These are phyloP conservation scores for Lethenteron reissneri DNA, from an alignment of 2,113 vertebrate genomes.

Conservation along the genomic window DNA sequence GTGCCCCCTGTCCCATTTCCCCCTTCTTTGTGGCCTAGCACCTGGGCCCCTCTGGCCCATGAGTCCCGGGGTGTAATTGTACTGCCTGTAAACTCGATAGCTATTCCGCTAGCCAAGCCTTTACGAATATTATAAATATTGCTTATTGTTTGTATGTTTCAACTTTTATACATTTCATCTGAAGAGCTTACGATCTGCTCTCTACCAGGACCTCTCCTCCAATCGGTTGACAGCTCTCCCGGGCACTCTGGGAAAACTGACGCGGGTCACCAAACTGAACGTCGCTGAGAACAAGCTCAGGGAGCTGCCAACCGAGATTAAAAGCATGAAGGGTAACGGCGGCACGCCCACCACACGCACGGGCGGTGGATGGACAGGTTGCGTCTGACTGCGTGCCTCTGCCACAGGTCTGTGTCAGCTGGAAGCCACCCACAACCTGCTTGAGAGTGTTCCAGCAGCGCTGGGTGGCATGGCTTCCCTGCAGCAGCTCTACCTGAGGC, in stretches of 20 bases:
- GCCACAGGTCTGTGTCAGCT: constrained; percentile 46
- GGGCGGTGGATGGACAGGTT: background rate
- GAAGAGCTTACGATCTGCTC: background rate
- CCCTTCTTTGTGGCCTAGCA: too few relatives aligned
- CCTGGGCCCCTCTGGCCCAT: too few relatives aligned
- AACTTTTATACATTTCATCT: constrained; percentile 9
- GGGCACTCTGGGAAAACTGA: constrained; percentile 31
- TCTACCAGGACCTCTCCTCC: constrained; percentile 49
- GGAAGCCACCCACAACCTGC: constrained; percentile 62
- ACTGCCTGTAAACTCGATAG: too few relatives aligned
- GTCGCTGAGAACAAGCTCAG: constrained; percentile 47
- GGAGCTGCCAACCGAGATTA: constrained; percentile 43
- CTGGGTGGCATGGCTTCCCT: constrained; percentile 45
- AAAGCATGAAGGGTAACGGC: constrained; percentile 46
- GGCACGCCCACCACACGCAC: too few relatives aligned
- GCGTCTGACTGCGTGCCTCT: background rate
- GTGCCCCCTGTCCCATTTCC: too few relatives aligned
- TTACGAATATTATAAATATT: background rate
- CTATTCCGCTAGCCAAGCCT: too few relatives aligned
- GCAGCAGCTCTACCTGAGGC: constrained; percentile 62
- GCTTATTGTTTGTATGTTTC: constrained; percentile 6
- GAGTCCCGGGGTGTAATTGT: too few relatives aligned
- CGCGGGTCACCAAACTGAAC: constrained; percentile 35
- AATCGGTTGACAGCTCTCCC: constrained; percentile 44
- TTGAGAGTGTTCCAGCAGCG: constrained; percentile 40